These are phyloP conservation scores for Enteromius anoplus DNA, from an alignment of 2,797 vertebrate genomes.

Conservation along the genomic window DNA sequence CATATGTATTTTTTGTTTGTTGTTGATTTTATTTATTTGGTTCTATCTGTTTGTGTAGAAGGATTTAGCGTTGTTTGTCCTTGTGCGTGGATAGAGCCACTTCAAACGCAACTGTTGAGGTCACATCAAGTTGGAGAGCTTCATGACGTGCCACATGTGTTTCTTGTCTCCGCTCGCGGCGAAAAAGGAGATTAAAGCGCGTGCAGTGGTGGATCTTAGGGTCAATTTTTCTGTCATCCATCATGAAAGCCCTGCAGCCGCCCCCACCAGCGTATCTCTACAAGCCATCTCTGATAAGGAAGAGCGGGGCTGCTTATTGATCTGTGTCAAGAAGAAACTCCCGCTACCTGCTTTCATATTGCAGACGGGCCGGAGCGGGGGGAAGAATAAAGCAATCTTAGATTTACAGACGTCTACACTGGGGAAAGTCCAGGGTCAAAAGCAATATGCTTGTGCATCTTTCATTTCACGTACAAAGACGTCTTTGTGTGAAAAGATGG, in stretches of 20 bases:
- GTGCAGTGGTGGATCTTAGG: conserved; percentile 45
- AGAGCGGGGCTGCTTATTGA: conserved; percentile 56
- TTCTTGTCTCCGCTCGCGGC: conserved; percentile 31
- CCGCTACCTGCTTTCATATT: conserved; percentile 33
- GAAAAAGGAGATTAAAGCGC: conserved; percentile 45
- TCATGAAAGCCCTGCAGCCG: conserved; percentile 54
- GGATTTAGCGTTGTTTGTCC: background rate
- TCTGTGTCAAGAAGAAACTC: conserved; percentile 58
- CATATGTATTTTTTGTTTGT: background rate
- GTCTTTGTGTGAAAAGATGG: conserved; percentile 12
- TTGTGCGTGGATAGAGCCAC: background rate
- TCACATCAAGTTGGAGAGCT: conserved; percentile 26
- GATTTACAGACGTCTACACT: conserved; percentile 36
- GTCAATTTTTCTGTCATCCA: conserved; percentile 57
- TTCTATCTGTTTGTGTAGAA: background rate
- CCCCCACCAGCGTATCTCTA: conserved; percentile 48
- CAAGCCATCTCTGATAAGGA: conserved; percentile 56
- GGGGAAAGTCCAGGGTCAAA: conserved; percentile 38
- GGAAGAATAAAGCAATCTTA: conserved; percentile 22
- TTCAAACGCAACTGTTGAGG: background rate
- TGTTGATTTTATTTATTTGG: background rate
- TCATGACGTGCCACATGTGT: conserved; percentile 38
- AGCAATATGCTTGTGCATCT: conserved; percentile 47
- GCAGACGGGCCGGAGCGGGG: background rate
- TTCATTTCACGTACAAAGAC: conserved; percentile 30